Evolutionary conservation across 2,797 vertebrate genomes (phyloP).

Genomic region (Gymnothorax reevesii): DNA sequence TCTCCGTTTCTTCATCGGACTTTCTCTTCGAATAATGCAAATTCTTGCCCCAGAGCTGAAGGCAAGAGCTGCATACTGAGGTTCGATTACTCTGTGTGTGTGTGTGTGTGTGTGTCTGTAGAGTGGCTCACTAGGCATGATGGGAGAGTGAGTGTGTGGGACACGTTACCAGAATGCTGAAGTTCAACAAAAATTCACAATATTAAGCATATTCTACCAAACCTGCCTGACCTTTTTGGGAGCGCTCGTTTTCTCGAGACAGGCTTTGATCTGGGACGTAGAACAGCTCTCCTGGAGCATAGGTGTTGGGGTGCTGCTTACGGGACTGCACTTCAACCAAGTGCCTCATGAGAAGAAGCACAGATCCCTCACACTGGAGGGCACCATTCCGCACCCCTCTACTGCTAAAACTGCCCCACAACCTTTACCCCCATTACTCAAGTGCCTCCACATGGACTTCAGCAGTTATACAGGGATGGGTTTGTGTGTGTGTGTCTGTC

Average conservation of each 20-base stretch:
- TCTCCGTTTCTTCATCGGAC: background rate
- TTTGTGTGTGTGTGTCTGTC: constrained; percentile 23
- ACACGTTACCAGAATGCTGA: background rate
- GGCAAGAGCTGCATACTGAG: background rate
- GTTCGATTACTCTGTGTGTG: background rate
- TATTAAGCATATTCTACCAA: background rate
- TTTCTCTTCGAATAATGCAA: background rate
- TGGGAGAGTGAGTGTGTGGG: background rate
- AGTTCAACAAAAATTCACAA: background rate
- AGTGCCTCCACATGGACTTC: constrained; percentile 48
- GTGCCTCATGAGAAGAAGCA: constrained; percentile 63
- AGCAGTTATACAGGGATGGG: constrained; percentile 48
- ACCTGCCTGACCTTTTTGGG: background rate
- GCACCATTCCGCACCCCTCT: constrained; percentile 35
- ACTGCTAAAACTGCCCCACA: constrained; percentile 40
- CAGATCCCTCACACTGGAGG: constrained; percentile 57
- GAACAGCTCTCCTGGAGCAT: background rate
- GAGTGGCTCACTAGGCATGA: background rate
- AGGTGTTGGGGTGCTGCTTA: background rate
- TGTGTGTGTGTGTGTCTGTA: background rate
- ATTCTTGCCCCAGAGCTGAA: background rate
- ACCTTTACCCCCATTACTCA: constrained; percentile 33
- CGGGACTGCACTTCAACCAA: background rate
- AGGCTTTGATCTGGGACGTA: background rate
- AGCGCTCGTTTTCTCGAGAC: background rate